These are phyloP conservation scores for Chiloscyllium punctatum DNA, from an alignment of 2,797 vertebrate species.

Conservation along the genomic window DNA sequence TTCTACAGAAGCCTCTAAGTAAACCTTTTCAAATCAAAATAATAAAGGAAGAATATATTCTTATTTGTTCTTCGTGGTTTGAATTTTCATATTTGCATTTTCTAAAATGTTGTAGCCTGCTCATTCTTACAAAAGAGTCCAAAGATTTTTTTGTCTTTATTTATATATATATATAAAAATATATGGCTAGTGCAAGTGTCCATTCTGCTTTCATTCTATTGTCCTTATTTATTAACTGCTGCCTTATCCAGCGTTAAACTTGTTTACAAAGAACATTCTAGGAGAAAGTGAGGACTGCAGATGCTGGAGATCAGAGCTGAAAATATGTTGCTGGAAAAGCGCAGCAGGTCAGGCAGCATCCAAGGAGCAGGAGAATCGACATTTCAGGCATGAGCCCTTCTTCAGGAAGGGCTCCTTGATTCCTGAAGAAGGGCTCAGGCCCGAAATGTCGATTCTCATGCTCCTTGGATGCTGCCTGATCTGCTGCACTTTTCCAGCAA, in stretches of 20 bases:
- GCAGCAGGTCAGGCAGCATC: too few species aligned
- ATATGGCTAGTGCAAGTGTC: neutral
- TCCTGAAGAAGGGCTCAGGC: too few species aligned
- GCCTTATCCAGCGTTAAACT: neutral
- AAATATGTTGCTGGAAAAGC: too few species aligned
- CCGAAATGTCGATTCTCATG: too few species aligned
- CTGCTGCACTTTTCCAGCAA: too few species aligned
- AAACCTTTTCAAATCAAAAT: neutral
- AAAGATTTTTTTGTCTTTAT: neutral
- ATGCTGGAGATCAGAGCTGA: too few species aligned
- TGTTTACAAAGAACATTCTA: neutral
- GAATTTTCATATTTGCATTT: neutral
- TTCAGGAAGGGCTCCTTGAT: too few species aligned
- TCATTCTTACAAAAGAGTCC: neutral
- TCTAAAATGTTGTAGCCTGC: neutral
- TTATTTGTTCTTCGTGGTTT: neutral
- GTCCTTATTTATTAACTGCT: neutral
- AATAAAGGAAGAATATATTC: neutral
- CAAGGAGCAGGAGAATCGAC: too few species aligned
- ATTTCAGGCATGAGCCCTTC: too few species aligned
- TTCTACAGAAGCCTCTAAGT: neutral
- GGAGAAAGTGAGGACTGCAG: too few species aligned
- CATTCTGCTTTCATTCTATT: neutral
- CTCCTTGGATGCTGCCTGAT: too few species aligned
- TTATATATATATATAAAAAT: too few species aligned